phyloP scores from a whole-genome alignment of 1,140 invertebrate species.

The Zaprionus ornatus region DNA sequence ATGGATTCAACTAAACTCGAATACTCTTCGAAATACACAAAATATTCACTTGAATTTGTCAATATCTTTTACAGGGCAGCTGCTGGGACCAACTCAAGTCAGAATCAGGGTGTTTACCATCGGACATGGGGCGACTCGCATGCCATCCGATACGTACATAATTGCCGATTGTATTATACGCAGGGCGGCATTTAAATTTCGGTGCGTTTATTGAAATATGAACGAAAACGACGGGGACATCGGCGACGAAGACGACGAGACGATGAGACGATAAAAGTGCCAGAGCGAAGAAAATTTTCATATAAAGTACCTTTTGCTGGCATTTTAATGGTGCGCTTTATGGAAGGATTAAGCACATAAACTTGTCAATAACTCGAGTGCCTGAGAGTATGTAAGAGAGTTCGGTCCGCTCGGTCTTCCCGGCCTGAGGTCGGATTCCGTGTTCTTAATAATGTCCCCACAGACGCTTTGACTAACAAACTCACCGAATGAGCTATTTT shows the following conservation, averaged over 20 bases:
- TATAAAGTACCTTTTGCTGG: constrained; percentile 83
- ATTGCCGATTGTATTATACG: constrained; percentile 65
- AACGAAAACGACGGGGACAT: constrained; percentile 33
- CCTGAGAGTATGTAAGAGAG: constrained; percentile 42
- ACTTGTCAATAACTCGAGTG: constrained; percentile 82
- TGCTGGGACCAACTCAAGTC: constrained; percentile 7
- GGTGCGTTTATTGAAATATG: constrained; percentile 79
- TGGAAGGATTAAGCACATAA: constrained; percentile 82
- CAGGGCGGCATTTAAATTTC: constrained; percentile 67
- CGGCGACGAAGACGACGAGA: constrained; percentile 29
- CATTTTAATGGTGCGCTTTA: constrained; percentile 81
- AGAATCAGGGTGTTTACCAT: not conserved
- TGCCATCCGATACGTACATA: constrained; percentile 68
- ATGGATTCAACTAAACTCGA: too few relatives aligned
- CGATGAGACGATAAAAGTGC: constrained; percentile 68
- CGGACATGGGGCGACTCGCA: constrained; percentile 16
- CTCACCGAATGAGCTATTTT: constrained; percentile 64
- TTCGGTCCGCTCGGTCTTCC: not conserved
- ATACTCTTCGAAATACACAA: not conserved
- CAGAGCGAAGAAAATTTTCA: constrained; percentile 69
- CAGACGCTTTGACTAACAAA: constrained; percentile 70
- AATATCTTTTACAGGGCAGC: constrained; percentile 13
- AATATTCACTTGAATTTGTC: constrained; percentile 34
- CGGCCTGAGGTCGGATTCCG: constrained; percentile 5
- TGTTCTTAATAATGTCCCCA: constrained; percentile 74